Evolutionary conservation across 2,888 invertebrate genomes (phyloP).

Genomic region (Habroteleia sp.): DNA sequence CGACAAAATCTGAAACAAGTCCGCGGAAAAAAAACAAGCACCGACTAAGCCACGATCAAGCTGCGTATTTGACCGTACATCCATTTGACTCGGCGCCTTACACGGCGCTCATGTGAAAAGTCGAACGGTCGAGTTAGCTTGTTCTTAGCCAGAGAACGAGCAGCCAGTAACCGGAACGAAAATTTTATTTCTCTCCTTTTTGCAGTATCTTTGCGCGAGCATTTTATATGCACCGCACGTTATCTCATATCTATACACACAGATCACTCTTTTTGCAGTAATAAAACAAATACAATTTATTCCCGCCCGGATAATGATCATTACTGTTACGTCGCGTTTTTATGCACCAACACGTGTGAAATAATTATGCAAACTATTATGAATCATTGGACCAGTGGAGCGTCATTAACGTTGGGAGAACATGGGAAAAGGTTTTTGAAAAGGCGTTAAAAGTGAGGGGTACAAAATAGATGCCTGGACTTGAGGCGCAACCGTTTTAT

Average conservation of each 20-base stretch:
- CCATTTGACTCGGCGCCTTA: slow-evolving; percentile 59
- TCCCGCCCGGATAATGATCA: slow-evolving; percentile 42
- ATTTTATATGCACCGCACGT: slow-evolving; percentile 53
- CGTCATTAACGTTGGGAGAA: neutral
- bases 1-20: slow-evolving; percentile 26
- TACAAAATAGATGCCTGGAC: too few relatives aligned
- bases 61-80: slow-evolving; percentile 50
- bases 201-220: slow-evolving; percentile 45
- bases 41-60: slow-evolving; percentile 28
- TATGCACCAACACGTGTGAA: slow-evolving; percentile 34
- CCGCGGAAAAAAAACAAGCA: slow-evolving; percentile 14
- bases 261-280: slow-evolving; percentile 49
- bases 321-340: slow-evolving; percentile 18
- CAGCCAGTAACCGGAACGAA: slow-evolving; percentile 57
- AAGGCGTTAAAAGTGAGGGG: too few relatives aligned
- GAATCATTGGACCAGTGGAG: slow-evolving; percentile 9
- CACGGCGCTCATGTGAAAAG: slow-evolving; percentile 55
- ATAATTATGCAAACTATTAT: slow-evolving; percentile 40
- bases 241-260: slow-evolving; percentile 50
- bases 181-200: slow-evolving; percentile 60
- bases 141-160: slow-evolving; percentile 50
- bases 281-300: slow-evolving; percentile 56
- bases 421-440: too few relatives aligned
- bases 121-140: slow-evolving; percentile 56
- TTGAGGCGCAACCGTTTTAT: too few relatives aligned